Evolutionary conservation across 2,888 invertebrate genomes (phyloP).

Genomic region (Rhagophthalmus giganteus): DNA sequence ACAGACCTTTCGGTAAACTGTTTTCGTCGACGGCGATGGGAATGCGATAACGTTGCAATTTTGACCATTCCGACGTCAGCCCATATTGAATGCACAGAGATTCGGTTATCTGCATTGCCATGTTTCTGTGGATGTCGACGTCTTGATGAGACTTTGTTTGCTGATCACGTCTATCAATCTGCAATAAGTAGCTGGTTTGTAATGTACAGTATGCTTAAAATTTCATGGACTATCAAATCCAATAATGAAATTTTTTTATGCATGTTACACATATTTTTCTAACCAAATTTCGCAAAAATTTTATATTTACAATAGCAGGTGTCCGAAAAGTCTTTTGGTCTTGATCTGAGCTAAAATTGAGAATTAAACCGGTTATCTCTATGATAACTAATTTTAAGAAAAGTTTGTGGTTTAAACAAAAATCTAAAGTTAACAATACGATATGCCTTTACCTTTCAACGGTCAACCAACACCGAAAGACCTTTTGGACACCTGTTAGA

Average conservation of each 20-base stretch:
- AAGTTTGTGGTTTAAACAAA: no score
- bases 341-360: no score
- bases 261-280: not conserved
- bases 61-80: slow-evolving; percentile 41
- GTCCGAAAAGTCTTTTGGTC: no score
- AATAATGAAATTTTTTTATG: not conserved
- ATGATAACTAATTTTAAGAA: no score
- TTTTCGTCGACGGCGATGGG: slow-evolving; percentile 16
- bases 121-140: slow-evolving; percentile 1
- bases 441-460: no score
- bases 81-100: slow-evolving; percentile 45
- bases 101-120: slow-evolving; percentile 48
- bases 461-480: no score
- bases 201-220: no score
- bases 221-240: not conserved
- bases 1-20: slow-evolving; percentile 48
- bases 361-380: no score
- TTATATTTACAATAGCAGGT: no score
- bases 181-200: no score
- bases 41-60: slow-evolving; percentile 27
- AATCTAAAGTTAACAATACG: no score
- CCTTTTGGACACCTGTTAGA: no score
- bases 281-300: not conserved
- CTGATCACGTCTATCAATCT: not conserved
- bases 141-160: not conserved